Percentiles rank a stretch among this genome's conserved stretches.
Conservation (phyloP, 2,888 invertebrate genomes). For the Epinotia nisella region DNA sequence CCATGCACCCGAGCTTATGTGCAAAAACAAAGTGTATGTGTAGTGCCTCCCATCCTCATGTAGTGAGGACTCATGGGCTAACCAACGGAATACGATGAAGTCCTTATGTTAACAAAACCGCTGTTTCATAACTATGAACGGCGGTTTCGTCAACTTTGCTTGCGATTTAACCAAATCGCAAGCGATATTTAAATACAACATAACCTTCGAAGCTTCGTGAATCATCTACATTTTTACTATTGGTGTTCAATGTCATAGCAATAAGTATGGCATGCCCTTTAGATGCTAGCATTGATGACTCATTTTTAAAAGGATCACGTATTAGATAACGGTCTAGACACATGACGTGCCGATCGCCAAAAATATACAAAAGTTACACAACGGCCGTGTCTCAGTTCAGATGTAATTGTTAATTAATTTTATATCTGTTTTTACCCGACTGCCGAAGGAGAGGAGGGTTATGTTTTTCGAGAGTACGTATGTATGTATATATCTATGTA, state of each 20-base stretch:
- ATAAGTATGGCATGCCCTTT: constrained; percentile 13
- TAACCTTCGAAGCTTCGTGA: constrained; percentile 15
- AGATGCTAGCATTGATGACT: constrained; percentile 37
- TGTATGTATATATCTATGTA: no score
- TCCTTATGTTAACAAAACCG: constrained; percentile 8
- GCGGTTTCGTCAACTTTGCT: no score
- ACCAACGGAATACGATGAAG: neutral
- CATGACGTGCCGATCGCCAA: neutral
- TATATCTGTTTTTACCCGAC: no score
- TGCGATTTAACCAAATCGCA: neutral
- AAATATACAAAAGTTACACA: constrained; percentile 1
- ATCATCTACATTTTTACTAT: constrained; percentile 34
- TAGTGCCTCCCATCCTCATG: neutral
- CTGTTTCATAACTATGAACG: neutral
- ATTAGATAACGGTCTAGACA: constrained; percentile 31
- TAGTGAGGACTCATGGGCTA: neutral
- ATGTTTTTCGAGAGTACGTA: no score
- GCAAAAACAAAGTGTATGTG: neutral
- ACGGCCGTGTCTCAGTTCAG: neutral
- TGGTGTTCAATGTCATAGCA: constrained; percentile 32
- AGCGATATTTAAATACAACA: constrained; percentile 2
- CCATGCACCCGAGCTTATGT: no score
- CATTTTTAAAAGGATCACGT: constrained; percentile 26
- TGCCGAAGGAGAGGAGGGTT: no score
- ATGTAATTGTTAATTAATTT: no score